Conservation (phyloP, 2,113 vertebrate genomes). For the Petaurus breviceps region DNA sequence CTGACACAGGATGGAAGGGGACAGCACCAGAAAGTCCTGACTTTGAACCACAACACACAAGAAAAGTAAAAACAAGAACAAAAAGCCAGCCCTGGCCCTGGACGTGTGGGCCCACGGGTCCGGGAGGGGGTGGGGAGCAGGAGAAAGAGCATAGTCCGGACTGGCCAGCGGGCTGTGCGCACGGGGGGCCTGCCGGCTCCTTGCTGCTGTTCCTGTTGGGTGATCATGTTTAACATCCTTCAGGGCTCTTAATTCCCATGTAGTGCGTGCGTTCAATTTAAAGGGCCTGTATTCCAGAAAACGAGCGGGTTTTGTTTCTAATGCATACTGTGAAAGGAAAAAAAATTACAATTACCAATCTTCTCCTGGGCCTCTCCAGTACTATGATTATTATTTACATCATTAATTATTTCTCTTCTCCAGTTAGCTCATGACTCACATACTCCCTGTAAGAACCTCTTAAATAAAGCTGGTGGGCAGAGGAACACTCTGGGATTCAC, state of each 20-base stretch:
- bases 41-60: neutral
- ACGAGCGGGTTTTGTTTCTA: conserved; percentile 90
- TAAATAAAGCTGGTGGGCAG: neutral
- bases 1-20: neutral
- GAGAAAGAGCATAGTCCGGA: neutral
- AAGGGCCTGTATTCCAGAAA: conserved; percentile 89
- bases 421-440: conserved; percentile 17
- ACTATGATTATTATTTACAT: conserved; percentile 62
- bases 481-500: neutral
- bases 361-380: conserved; percentile 78
- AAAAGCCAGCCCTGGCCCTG: neutral
- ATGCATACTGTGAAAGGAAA: conserved; percentile 93
- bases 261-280: conserved; percentile 88
- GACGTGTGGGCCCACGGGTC: neutral
- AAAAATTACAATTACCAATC: conserved; percentile 88
- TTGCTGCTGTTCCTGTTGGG: conserved; percentile 84
- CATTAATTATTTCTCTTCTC: conserved; percentile 6
- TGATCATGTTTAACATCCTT: conserved; percentile 88
- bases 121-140: neutral
- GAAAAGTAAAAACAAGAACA: neutral
- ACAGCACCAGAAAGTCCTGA: neutral
- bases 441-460: neutral
- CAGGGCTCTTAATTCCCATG: conserved; percentile 87
- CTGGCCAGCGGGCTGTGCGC: conserved; percentile 16
- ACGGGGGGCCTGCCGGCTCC: conserved; percentile 76